A percentile compares a stretch with the other conserved stretches of the same genome.
These are phyloP conservation scores for Molorchus minor DNA, from an alignment of 2,888 invertebrate species.

Conservation along the genomic window DNA sequence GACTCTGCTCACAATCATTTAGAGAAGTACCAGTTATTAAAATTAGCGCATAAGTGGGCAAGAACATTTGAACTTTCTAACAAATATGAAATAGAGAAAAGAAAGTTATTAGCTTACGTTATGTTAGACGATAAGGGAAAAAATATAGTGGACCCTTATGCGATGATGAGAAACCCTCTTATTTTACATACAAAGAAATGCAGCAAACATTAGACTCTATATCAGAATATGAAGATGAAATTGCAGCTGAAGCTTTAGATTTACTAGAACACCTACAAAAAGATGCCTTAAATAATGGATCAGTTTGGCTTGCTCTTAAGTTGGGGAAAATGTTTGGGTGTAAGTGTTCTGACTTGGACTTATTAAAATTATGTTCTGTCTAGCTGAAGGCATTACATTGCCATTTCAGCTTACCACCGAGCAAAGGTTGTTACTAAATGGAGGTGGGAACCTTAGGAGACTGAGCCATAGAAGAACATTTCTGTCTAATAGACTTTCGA, in stretches of 20 bases:
- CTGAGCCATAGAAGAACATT: constrained; percentile 60
- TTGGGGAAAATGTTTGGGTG: constrained; percentile 66
- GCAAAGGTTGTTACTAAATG: constrained; percentile 68
- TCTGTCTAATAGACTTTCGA: constrained; percentile 51
- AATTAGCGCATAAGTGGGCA: constrained; percentile 58
- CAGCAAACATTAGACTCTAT: constrained; percentile 39
- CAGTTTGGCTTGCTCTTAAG: constrained; percentile 70
- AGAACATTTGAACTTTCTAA: constrained; percentile 47
- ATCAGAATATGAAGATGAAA: constrained; percentile 28
- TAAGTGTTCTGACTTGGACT: constrained; percentile 66
- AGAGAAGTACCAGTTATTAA: constrained; percentile 65
- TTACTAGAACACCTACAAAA: constrained; percentile 65
- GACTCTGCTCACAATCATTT: constrained; percentile 62
- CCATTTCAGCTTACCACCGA: constrained; percentile 73
- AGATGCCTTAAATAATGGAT: constrained; percentile 67
- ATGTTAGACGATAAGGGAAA: constrained; percentile 45
- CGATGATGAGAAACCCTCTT: constrained; percentile 16
- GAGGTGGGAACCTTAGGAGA: constrained; percentile 58
- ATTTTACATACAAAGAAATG: constrained; percentile 43
- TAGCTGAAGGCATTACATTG: constrained; percentile 71
- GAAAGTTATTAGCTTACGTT: constrained; percentile 55
- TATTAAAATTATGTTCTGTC: constrained; percentile 69
- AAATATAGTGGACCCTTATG: constrained; percentile 20
- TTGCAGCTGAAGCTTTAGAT: constrained; percentile 59
- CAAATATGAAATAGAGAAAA: constrained; percentile 53